A percentile compares a stretch with the other conserved stretches of the same genome.
Evolutionary conservation across 2,797 vertebrate genomes (phyloP).

Genomic region (Rhinoraja longicauda): DNA sequence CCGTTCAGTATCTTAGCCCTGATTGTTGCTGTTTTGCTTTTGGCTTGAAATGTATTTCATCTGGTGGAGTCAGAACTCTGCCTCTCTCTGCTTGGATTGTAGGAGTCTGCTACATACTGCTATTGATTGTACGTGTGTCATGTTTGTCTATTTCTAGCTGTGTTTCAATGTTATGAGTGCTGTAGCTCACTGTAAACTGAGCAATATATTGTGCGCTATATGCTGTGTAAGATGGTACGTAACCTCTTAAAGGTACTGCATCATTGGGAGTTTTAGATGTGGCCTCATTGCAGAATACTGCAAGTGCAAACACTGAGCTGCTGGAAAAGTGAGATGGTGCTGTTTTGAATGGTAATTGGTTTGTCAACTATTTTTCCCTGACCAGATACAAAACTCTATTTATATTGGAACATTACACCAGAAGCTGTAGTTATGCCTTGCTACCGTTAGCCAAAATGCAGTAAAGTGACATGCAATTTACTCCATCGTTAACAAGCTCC

Average conservation of each 20-base stretch:
- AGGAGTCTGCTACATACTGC: neutral
- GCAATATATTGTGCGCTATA: neutral
- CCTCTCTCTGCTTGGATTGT: neutral
- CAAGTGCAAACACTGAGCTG: neutral
- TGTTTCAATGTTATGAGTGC: neutral
- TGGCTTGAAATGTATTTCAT: neutral
- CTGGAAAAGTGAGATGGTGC: neutral
- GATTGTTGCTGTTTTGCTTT: neutral
- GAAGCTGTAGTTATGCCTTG: neutral
- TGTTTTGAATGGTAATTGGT: neutral
- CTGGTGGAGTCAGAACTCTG: neutral
- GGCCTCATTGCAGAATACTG: neutral
- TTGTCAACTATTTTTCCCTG: neutral
- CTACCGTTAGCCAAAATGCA: neutral
- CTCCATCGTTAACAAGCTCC: neutral
- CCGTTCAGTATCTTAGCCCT: neutral
- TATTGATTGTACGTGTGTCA: neutral
- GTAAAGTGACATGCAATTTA: neutral
- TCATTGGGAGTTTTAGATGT: neutral
- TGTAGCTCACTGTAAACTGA: neutral
- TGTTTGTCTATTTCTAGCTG: neutral
- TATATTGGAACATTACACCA: neutral
- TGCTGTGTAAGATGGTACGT: neutral
- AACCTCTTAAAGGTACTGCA: neutral
- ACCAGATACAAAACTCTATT: neutral